These are phyloP conservation scores for Melanaphis sacchari DNA, from an alignment of 1,140 invertebrate species.

Conservation along the genomic window DNA sequence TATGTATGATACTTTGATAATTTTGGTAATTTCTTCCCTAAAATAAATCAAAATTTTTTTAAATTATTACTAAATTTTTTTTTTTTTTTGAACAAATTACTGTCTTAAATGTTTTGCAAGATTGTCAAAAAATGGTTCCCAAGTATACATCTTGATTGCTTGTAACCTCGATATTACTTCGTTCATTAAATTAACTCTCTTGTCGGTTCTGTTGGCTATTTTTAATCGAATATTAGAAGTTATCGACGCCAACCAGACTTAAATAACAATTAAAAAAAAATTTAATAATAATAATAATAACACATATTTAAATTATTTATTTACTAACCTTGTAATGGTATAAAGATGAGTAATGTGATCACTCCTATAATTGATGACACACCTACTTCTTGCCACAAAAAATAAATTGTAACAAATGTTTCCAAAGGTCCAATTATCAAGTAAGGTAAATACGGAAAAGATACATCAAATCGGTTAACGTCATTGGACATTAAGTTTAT, in stretches of 20 bases:
- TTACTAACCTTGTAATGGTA: constrained; percentile 80
- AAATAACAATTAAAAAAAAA: neutral
- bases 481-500: constrained; percentile 94
- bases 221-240: neutral
- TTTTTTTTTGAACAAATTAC: constrained; percentile 61
- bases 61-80: too few species aligned
- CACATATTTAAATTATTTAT: too few species aligned
- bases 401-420: constrained; percentile 75
- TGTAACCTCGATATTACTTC: constrained; percentile 89
- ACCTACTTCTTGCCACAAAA: constrained; percentile 79
- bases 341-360: constrained; percentile 77
- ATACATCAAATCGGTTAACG: constrained; percentile 75
- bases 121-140: constrained; percentile 80
- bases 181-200: constrained; percentile 85
- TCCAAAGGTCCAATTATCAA: constrained; percentile 84
- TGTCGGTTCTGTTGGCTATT: constrained; percentile 64
- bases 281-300: too few species aligned
- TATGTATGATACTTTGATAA: neutral
- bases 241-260: neutral
- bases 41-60: too few species aligned
- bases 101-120: constrained; percentile 70
- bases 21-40: neutral
- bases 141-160: constrained; percentile 92
- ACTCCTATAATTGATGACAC: constrained; percentile 79
- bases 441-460: constrained; percentile 75